These are phyloP conservation scores for Amphiprion percula DNA, from an alignment of 2,113 vertebrate genomes.

Conservation along the genomic window DNA sequence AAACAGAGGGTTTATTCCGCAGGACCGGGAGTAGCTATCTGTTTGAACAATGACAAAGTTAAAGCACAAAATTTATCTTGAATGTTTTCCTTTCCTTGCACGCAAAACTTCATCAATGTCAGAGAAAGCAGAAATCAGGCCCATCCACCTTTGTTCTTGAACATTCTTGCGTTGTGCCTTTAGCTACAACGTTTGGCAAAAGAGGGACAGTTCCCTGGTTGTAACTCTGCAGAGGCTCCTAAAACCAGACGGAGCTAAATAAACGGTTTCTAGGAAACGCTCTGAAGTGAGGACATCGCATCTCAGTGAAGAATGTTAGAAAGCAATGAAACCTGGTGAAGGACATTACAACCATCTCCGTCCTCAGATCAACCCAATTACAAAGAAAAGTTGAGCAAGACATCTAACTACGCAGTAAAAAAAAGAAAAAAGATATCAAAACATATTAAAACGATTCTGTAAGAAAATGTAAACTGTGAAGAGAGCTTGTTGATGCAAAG, in stretches of 20 bases:
- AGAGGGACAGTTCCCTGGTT: slow-evolving; percentile 74
- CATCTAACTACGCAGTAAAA: not conserved
- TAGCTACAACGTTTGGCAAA: slow-evolving; percentile 82
- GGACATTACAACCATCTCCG: slow-evolving; percentile 25
- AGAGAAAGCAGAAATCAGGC: slow-evolving; percentile 66
- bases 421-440: not conserved
- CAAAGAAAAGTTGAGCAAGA: slow-evolving; percentile 14
- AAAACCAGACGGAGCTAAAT: slow-evolving; percentile 80
- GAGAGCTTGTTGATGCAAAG: not conserved
- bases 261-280: slow-evolving; percentile 85
- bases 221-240: slow-evolving; percentile 84
- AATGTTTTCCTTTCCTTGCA: slow-evolving; percentile 47
- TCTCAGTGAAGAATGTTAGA: slow-evolving; percentile 82
- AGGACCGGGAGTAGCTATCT: not conserved
- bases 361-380: slow-evolving; percentile 7
- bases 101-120: slow-evolving; percentile 67
- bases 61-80: slow-evolving; percentile 47
- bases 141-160: slow-evolving; percentile 80
- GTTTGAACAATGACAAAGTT: slow-evolving; percentile 37
- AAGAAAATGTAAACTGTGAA: not conserved
- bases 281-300: slow-evolving; percentile 68
- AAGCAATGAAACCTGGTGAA: slow-evolving; percentile 49
- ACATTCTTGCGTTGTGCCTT: slow-evolving; percentile 85
- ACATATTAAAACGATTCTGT: not conserved
- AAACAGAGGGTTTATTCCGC: not conserved